Conservation (phyloP, 1,140 invertebrate genomes). For the Mamestra configurata region DNA sequence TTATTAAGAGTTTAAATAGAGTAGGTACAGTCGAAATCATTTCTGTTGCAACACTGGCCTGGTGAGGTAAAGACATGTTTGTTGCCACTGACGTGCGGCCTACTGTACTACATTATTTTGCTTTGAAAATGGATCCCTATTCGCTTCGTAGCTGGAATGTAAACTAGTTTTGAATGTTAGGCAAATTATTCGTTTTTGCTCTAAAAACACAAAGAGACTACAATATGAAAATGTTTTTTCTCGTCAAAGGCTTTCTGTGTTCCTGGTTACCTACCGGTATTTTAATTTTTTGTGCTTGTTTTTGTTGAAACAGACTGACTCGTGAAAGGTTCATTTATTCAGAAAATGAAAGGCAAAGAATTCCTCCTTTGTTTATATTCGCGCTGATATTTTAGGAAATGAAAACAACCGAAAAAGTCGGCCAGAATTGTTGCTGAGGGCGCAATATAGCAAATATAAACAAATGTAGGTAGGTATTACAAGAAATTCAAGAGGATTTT, state of each 20-base stretch:
- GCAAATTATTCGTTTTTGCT: too few species aligned
- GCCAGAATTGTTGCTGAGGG: neutral
- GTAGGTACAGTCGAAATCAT: too few species aligned
- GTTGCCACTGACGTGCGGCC: too few species aligned
- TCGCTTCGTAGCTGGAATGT: too few species aligned
- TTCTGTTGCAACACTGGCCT: too few species aligned
- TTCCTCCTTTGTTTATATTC: neutral
- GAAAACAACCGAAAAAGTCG: neutral
- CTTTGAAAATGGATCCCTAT: too few species aligned
- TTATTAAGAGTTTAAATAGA: too few species aligned
- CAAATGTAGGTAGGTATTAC: neutral
- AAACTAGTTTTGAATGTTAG: too few species aligned
- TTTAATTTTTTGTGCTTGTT: neutral
- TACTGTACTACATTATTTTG: too few species aligned
- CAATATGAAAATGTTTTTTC: too few species aligned
- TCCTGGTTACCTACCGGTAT: neutral
- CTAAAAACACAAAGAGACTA: too few species aligned
- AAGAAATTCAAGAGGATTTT: neutral
- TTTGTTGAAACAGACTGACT: neutral
- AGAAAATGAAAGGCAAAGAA: neutral
- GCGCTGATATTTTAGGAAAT: constrained; percentile 5
- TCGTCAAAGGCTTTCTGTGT: neutral
- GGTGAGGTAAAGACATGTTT: too few species aligned
- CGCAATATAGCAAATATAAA: neutral
- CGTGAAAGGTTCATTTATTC: constrained; percentile 11